Conservation (phyloP, 2,113 vertebrate species). For the Colius striatus region DNA sequence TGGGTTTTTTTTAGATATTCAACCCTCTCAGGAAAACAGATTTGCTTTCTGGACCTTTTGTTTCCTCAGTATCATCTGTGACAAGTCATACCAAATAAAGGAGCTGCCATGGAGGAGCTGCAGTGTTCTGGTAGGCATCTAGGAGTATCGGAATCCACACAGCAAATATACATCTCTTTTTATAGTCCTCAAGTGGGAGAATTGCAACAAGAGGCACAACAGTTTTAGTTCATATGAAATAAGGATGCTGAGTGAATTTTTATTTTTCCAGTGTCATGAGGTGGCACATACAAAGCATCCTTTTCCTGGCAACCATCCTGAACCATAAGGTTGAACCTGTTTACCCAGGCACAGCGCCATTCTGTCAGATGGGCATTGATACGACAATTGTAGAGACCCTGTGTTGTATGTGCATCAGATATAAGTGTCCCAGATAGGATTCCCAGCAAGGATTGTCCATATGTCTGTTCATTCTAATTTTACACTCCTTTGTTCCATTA, state of each 20-base stretch:
- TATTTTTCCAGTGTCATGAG: neutral
- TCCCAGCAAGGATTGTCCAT: slow-evolving; percentile 39
- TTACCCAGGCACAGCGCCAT: slow-evolving; percentile 34
- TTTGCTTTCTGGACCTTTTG: neutral
- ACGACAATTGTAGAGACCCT: neutral
- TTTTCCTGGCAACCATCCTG: slow-evolving; percentile 1
- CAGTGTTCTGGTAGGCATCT: neutral
- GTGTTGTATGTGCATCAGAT: neutral
- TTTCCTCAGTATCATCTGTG: neutral
- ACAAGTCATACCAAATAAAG: neutral
- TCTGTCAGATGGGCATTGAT: slow-evolving; percentile 48
- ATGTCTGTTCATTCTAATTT: slow-evolving; percentile 56
- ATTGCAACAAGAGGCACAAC: neutral
- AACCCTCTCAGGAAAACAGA: neutral
- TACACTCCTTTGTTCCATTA: neutral
- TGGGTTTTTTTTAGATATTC: neutral
- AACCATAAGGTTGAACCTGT: slow-evolving; percentile 53
- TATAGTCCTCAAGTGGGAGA: neutral
- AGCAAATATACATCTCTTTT: accelerated
- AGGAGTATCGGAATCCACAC: neutral
- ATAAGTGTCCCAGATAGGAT: slow-evolving; percentile 44
- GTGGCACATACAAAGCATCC: neutral
- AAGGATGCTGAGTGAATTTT: neutral
- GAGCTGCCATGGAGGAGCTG: neutral
- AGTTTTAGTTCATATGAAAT: neutral